Conservation (phyloP, 2,113 vertebrate species). For the Hippoglossus stenolepis region DNA sequence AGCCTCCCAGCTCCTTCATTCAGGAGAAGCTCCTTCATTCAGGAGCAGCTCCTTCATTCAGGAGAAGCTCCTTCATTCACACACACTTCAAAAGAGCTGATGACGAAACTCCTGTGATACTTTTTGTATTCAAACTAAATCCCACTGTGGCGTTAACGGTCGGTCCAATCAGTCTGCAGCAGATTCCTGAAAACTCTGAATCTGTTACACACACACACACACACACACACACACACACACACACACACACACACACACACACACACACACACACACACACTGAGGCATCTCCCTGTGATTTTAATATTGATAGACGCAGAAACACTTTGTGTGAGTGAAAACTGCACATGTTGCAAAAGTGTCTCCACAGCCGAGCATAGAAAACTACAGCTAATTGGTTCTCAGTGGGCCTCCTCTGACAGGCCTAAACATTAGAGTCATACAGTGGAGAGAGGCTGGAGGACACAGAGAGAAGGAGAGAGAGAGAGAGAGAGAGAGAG, state of each 20-base stretch:
- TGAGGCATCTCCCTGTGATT: slow-evolving; percentile 20
- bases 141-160: not conserved
- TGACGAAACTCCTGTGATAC: slow-evolving; percentile 2
- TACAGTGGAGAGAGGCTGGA: slow-evolving; percentile 7
- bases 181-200: not conserved
- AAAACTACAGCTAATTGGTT: slow-evolving; percentile 68
- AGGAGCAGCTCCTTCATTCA: not conserved
- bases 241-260: not conserved
- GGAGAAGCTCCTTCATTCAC: too few species aligned
- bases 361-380: slow-evolving; percentile 50
- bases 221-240: not conserved
- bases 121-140: slow-evolving; percentile 11
- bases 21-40: not conserved
- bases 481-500: not conserved
- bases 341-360: slow-evolving; percentile 62
- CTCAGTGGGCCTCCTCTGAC: slow-evolving; percentile 56
- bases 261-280: not conserved
- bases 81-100: slow-evolving; percentile 4
- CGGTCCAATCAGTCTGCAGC: slow-evolving; percentile 2
- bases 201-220: not conserved
- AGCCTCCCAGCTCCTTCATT: too few species aligned
- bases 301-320: slow-evolving; percentile 53
- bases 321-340: slow-evolving; percentile 42
- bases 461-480: not conserved
- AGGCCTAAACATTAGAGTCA: slow-evolving; percentile 44